These are phyloP conservation scores for Reticulitermes speratus DNA, from an alignment of 1,140 invertebrate species.

Conservation along the genomic window DNA sequence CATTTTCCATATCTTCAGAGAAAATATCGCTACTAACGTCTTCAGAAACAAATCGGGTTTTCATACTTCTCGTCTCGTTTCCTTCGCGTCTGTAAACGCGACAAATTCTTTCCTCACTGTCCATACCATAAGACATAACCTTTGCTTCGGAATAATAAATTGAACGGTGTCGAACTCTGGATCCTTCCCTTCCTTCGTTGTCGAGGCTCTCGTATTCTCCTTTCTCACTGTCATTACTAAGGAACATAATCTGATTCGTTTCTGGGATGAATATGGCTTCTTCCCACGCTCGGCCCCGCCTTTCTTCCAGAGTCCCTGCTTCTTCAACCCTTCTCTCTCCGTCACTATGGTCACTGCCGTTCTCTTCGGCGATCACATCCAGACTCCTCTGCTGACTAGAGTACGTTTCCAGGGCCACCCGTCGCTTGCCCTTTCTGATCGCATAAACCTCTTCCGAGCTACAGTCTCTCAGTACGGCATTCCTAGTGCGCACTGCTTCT, in stretches of 20 bases:
- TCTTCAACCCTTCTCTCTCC: slow-evolving; percentile 44
- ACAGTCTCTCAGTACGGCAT: background rate
- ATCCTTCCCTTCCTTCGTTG: background rate
- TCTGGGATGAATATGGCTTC: background rate
- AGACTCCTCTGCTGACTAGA: slow-evolving; percentile 54
- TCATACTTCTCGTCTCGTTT: background rate
- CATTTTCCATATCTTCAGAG: background rate
- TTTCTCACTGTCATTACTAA: background rate
- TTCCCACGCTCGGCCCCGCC: background rate
- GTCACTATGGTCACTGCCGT: slow-evolving; percentile 45
- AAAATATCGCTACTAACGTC: background rate
- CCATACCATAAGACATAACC: background rate
- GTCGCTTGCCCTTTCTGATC: background rate
- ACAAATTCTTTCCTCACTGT: background rate
- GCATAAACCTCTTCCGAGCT: background rate
- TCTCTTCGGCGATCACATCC: slow-evolving; percentile 68
- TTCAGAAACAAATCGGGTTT: background rate
- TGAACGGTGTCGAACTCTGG: background rate
- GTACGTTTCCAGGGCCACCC: background rate
- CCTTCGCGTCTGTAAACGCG: background rate
- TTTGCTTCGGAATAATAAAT: background rate
- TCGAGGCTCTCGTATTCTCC: background rate
- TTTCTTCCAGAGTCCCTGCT: background rate
- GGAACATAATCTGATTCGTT: background rate
- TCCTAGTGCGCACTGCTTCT: background rate